These are phyloP conservation scores for Micropoecilia bifurca DNA, from an alignment of 2,797 vertebrate genomes.

Conservation along the genomic window DNA sequence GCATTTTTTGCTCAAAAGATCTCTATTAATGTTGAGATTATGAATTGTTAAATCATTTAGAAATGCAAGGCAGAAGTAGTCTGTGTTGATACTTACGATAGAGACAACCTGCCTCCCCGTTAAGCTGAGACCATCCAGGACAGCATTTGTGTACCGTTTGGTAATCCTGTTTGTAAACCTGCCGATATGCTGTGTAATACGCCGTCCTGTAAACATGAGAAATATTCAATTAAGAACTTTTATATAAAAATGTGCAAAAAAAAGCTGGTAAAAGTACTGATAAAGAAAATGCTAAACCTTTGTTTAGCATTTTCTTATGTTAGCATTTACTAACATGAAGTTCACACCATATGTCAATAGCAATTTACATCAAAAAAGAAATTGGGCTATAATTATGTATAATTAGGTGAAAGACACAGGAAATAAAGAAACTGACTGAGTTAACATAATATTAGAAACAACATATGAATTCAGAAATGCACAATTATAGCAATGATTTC, in stretches of 20 bases:
- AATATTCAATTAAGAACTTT: conserved; percentile 15
- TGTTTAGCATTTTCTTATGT: neutral
- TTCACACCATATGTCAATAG: neutral
- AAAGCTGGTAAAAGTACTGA: neutral
- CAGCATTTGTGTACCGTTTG: conserved; percentile 88
- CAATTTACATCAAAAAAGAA: neutral
- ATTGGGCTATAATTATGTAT: neutral
- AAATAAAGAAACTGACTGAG: neutral
- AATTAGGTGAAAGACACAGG: neutral
- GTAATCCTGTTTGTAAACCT: conserved; percentile 84
- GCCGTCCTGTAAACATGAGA: conserved; percentile 80
- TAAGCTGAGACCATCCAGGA: conserved; percentile 88
- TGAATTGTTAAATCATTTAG: neutral
- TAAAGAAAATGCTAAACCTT: neutral
- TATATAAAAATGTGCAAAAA: neutral
- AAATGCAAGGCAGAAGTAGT: neutral
- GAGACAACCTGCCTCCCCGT: conserved; percentile 86
- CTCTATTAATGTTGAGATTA: conserved; percentile 18
- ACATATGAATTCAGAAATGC: too few relatives aligned
- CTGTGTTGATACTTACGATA: conserved; percentile 85
- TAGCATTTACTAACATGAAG: neutral
- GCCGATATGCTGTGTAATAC: conserved; percentile 88
- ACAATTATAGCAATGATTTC: too few relatives aligned
- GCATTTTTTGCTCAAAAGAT: conserved; percentile 43
- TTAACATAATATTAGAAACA: too few relatives aligned